phyloP scores from a whole-genome alignment of 2,888 invertebrate species.

The Stenoptilia bipunctidactyla region DNA sequence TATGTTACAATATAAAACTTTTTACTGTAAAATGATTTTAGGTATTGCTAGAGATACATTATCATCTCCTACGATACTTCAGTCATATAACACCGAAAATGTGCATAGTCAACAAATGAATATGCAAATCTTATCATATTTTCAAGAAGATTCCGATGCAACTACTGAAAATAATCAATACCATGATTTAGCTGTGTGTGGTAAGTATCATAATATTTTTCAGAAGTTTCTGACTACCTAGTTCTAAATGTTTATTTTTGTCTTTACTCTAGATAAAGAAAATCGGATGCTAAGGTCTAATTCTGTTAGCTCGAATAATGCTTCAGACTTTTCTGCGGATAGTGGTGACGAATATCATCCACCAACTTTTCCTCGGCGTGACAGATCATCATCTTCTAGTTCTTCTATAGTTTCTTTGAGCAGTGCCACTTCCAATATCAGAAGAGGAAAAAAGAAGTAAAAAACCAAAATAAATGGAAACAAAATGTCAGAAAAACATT shows the following conservation, averaged over 20 bases:
- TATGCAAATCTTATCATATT: too few species aligned
- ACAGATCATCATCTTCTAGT: slow-evolving; percentile 8
- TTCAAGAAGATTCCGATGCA: slow-evolving; percentile 1
- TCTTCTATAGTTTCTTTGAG: slow-evolving; percentile 6
- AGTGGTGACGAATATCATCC: slow-evolving; percentile 8
- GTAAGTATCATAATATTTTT: too few species aligned
- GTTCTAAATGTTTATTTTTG: slow-evolving; percentile 4
- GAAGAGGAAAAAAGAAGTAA: slow-evolving; percentile 11
- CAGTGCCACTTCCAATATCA: slow-evolving; percentile 2
- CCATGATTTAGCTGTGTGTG: too few species aligned
- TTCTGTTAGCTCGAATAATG: slow-evolving; percentile 4
- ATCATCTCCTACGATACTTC: slow-evolving; percentile 6
- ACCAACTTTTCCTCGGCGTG: slow-evolving; percentile 6
- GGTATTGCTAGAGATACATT: slow-evolving; percentile 3
- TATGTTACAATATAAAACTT: too few species aligned
- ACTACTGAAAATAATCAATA: too few species aligned
- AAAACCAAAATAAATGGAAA: slow-evolving; percentile 10
- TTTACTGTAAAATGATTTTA: slow-evolving; percentile 1
- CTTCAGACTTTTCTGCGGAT: slow-evolving; percentile 2
- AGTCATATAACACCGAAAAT: slow-evolving; percentile 7
- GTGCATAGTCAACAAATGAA: slow-evolving; percentile 6
- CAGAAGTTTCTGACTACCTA: background rate
- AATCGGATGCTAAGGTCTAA: slow-evolving; percentile 6
- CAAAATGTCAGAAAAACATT: slow-evolving; percentile 11
- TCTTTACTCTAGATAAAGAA: slow-evolving; percentile 5